Evolutionary conservation across 2,888 invertebrate genomes (phyloP), one percentile per base, ranked within the genome.

Genomic region (Lypha dubia): DNA sequence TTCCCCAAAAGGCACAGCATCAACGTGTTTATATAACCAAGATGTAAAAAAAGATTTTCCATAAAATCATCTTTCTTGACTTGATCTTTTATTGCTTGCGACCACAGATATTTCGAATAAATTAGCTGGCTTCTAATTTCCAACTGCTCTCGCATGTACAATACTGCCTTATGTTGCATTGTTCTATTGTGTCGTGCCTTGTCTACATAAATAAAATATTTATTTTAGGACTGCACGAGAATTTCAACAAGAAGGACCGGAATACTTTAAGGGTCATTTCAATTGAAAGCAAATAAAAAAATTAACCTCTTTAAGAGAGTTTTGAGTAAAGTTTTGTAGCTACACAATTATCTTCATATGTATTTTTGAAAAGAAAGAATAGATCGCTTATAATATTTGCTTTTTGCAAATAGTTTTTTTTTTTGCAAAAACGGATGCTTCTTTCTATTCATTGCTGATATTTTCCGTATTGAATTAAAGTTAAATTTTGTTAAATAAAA

Each of bases 391-490:
- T n/a, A n/a, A n/a, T n/a, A n/a, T n/a, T n/a, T n/a, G n/a, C n/a
- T n/a, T n/a, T n/a, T n/a, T n/a, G n/a, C 9, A 62, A 38, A 51
- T 4, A 67, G 85, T 11, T 87, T 3, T 1, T 87, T 83, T 84
- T 87, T 88, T 88, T 88, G 88, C 88, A 88, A 88, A 88, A 81
- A 87, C 88, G 90, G 90, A 89, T 89, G 89, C 89, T 88, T 87
- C 88, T 88, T n/a, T 87, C 88, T 88, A 88, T 89, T 89, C 90
- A 88, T 87, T 88, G 88, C 88, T 88, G 87, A 89, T 90, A 90
- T 90, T n/a, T n/a, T 90, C 89, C 89, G 90, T 90, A 90, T 91
- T 90, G 90, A 90, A 90, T 90, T 90, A 90, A 91, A 90, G 88
- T 88, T 89, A 88, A 89, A 90, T 89, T 89, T 90, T 90, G n/a